Evolutionary conservation across 2,797 vertebrate genomes (phyloP), one percentile per base, ranked within the genome.

Genomic region (Rhinella marina): DNA sequence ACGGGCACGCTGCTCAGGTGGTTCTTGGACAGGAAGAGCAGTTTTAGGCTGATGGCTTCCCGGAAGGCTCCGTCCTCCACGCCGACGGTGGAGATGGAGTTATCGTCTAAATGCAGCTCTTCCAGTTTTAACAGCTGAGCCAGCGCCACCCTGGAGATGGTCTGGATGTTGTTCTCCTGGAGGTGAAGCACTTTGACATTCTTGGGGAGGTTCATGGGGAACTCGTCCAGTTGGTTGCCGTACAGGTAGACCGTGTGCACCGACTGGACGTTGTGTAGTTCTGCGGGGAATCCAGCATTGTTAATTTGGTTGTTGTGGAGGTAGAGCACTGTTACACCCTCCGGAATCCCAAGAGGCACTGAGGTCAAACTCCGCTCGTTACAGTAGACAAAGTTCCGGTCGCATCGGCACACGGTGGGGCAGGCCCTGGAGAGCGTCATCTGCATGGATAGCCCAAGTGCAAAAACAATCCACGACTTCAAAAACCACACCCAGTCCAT

Each of bases 281-380:
- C 97, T 59, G 95, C 90, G 79, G 98, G 98, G 93, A 98, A 98
- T 90, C 97, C 97, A 92, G 97, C 97, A 90, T 97, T 98, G 94
- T 97, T 97, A 95, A 99, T 98, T 96, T 97, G 97, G 96, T 99
- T 99, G 94, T 99, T 98, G 93, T 99, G 97, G 94, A 98, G 97
- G 96, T 98, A 99, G 92, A 99, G 97, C 84, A 97, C 97, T 88
- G 96, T 97, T 91, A 97, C 97, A 93, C 97, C 97, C 96, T 98
- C 97, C 16, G 97, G 97, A 88, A 99, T 97, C 93, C 97, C 98
- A 95, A 96, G 95, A 96, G 98, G 97, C 96, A 98, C 97, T 95
- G 97, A 98, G 93, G 97, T 99, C 95, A 99, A 95, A 94, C 96
- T 97, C 93, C 98, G 94, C 91, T 99, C 97, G 0, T 99, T 99